Conservation (phyloP, 2,797 vertebrate species). For the Acanthurus tractus region DNA sequence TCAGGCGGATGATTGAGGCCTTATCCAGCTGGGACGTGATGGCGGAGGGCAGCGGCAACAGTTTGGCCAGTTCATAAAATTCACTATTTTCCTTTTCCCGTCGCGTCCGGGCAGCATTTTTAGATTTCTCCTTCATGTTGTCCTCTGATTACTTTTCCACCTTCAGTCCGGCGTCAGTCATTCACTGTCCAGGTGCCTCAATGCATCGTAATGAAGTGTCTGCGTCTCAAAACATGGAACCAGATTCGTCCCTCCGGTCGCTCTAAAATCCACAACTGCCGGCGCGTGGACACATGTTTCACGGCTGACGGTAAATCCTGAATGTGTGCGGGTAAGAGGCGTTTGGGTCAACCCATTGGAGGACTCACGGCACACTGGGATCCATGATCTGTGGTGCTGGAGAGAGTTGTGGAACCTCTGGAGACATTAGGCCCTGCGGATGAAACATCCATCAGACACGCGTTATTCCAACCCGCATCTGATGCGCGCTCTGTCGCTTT, state of each 20-base stretch:
- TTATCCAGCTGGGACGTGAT: constrained; percentile 99
- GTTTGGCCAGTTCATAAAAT: constrained; percentile 98
- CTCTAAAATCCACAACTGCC: constrained; percentile 49
- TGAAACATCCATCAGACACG: background rate
- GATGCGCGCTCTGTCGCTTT: no score
- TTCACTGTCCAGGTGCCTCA: constrained; percentile 48
- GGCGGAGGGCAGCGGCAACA: constrained; percentile 95
- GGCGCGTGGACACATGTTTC: constrained; percentile 51
- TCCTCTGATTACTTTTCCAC: constrained; percentile 57
- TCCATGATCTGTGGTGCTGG: constrained; percentile 1
- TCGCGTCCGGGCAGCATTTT: constrained; percentile 97
- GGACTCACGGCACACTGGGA: constrained; percentile 9
- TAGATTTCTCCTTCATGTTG: constrained; percentile 98
- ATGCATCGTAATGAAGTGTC: background rate
- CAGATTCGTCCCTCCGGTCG: background rate
- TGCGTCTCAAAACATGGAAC: background rate
- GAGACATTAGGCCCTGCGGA: background rate
- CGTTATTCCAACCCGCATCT: no score
- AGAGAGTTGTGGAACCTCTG: background rate
- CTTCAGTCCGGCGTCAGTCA: constrained; percentile 76
- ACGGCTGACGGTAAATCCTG: constrained; percentile 38
- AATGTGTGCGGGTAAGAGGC: background rate
- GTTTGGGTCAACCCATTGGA: constrained; percentile 19
- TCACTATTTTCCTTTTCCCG: constrained; percentile 98
- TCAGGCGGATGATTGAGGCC: constrained; percentile 97